phyloP scores from a whole-genome alignment of 2,888 invertebrate species.

The Drosophila pseudotakahashii region DNA sequence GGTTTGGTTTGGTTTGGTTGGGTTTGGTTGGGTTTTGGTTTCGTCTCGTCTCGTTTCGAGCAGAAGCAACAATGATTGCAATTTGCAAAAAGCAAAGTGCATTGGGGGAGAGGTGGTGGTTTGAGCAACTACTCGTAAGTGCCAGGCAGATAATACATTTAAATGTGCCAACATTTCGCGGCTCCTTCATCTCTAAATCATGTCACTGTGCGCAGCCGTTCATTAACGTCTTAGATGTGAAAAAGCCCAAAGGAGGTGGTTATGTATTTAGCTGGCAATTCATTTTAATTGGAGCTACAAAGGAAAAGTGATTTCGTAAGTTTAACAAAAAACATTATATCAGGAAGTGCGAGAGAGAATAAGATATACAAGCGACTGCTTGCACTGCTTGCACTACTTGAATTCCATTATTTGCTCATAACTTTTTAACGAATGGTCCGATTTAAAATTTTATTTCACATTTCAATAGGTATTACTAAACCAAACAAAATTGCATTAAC shows the following conservation, averaged over 20 bases:
- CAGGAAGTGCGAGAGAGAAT: too few species aligned
- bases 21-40: slow-evolving; percentile 37
- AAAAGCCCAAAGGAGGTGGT: not conserved
- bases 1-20: slow-evolving; percentile 28
- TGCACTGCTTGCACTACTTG: too few species aligned
- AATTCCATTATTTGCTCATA: too few species aligned
- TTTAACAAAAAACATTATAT: too few species aligned
- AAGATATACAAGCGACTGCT: too few species aligned
- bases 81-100: slow-evolving; percentile 64
- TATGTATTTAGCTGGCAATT: not conserved
- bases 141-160: slow-evolving; percentile 63
- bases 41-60: slow-evolving; percentile 43
- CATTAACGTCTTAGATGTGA: slow-evolving; percentile 11
- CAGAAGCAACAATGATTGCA: slow-evolving; percentile 67
- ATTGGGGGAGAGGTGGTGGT: slow-evolving; percentile 16
- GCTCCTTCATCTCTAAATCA: slow-evolving; percentile 39
- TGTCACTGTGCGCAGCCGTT: slow-evolving; percentile 7
- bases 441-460: too few species aligned
- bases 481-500: too few species aligned
- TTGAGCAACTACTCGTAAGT: not conserved
- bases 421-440: too few species aligned
- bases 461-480: too few species aligned
- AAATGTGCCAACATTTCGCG: slow-evolving; percentile 59
- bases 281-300: not conserved
- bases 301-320: not conserved